Evolutionary conservation across 2,888 invertebrate genomes (phyloP).

Genomic region (Autographa pulchrina): DNA sequence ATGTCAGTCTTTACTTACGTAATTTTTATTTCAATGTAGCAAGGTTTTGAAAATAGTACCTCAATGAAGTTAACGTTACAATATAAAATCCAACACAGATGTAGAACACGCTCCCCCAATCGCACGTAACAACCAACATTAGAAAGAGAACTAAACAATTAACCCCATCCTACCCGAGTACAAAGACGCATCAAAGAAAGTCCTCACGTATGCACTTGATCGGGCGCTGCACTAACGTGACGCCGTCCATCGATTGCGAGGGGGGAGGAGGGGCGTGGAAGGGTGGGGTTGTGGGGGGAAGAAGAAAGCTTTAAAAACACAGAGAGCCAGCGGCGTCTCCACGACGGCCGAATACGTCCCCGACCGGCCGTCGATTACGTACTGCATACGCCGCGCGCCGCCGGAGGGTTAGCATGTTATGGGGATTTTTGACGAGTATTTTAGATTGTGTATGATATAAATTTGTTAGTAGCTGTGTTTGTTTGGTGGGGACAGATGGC

Average conservation of each 20-base stretch:
- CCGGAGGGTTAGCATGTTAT: slow-evolving; percentile 69
- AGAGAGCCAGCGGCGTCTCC: slow-evolving; percentile 83
- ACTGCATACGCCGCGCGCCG: slow-evolving; percentile 74
- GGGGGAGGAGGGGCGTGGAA: slow-evolving; percentile 50
- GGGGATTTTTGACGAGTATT: slow-evolving; percentile 44
- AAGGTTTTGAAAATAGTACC: not conserved
- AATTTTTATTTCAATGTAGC: too few relatives aligned
- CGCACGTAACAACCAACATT: slow-evolving; percentile 42
- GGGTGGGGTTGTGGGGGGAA: slow-evolving; percentile 51
- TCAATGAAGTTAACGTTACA: not conserved
- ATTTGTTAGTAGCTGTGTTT: slow-evolving; percentile 7
- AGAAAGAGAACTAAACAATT: slow-evolving; percentile 62
- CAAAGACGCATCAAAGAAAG: slow-evolving; percentile 85
- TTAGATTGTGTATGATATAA: slow-evolving; percentile 23
- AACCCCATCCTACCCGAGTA: slow-evolving; percentile 61
- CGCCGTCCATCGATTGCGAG: slow-evolving; percentile 85
- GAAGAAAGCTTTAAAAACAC: slow-evolving; percentile 81
- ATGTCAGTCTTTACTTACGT: too few relatives aligned
- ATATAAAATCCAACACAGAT: slow-evolving; percentile 14
- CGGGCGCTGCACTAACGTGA: slow-evolving; percentile 84
- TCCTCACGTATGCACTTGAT: slow-evolving; percentile 87
- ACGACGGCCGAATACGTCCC: slow-evolving; percentile 88
- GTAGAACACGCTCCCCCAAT: slow-evolving; percentile 13
- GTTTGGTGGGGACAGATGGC: not conserved
- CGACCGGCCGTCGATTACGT: slow-evolving; percentile 86